Conservation (phyloP, 2,113 vertebrate species). For the Leucopternis melanops region DNA sequence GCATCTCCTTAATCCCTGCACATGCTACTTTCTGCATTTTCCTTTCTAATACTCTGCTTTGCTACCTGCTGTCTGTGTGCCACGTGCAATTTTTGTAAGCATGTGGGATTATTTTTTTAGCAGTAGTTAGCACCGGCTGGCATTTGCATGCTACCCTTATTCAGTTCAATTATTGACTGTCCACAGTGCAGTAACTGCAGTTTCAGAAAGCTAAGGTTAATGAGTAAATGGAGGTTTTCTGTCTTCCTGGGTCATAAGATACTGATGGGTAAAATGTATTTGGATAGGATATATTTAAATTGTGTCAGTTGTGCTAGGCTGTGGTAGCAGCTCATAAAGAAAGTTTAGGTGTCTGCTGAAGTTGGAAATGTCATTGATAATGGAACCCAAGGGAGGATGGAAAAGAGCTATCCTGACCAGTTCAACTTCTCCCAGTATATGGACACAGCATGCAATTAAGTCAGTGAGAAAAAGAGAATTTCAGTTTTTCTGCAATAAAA, state of each 20-base stretch:
- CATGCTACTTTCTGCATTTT: neutral
- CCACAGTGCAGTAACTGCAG: slow-evolving; percentile 11
- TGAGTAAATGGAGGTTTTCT: slow-evolving; percentile 28
- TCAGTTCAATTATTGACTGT: slow-evolving; percentile 5
- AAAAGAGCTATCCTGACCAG: neutral
- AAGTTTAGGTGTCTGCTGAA: neutral
- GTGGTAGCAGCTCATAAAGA: neutral
- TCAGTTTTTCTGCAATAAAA: neutral
- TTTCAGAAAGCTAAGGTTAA: slow-evolving; percentile 43
- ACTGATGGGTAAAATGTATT: neutral
- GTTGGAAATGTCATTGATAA: neutral
- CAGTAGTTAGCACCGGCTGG: neutral
- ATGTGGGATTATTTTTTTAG: neutral
- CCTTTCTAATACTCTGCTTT: neutral
- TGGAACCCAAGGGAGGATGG: neutral
- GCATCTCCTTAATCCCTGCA: neutral
- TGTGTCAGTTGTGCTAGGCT: neutral
- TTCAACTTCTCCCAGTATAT: neutral
- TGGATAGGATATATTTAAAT: neutral
- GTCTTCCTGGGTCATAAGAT: neutral
- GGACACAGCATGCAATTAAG: neutral
- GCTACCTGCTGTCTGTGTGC: neutral
- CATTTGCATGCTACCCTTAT: neutral
- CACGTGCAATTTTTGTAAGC: neutral
- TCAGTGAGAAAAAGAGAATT: neutral